Conservation (phyloP, 64 coral and sea anemone species). For the Montipora efflorescens region DNA sequence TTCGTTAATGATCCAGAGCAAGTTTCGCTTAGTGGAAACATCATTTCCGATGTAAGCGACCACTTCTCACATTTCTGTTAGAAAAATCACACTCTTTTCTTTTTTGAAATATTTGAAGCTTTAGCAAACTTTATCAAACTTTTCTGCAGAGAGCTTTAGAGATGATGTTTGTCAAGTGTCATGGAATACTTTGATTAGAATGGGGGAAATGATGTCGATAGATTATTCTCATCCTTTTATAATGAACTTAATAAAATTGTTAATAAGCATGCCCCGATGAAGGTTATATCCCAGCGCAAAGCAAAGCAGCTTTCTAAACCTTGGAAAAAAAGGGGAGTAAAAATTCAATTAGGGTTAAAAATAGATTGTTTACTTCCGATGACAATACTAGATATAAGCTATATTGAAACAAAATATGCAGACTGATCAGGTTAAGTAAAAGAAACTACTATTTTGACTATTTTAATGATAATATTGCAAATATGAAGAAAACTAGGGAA, state of each 20-base stretch:
- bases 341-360: constrained; percentile 63
- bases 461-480: constrained; percentile 70
- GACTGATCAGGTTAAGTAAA: constrained; percentile 60
- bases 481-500: constrained; percentile 71
- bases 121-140: not conserved
- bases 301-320: constrained; percentile 40
- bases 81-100: not conserved
- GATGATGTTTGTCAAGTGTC: constrained; percentile 53
- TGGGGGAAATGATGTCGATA: constrained; percentile 44
- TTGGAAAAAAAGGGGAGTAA: constrained; percentile 57
- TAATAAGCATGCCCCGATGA: constrained; percentile 58
- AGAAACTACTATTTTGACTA: constrained; percentile 54
- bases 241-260: constrained; percentile 50
- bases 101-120: not conserved
- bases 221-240: constrained; percentile 68
- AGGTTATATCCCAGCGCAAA: constrained; percentile 20
- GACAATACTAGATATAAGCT: constrained; percentile 60
- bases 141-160: constrained; percentile 52
- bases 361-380: constrained; percentile 49
- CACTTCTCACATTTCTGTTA: constrained; percentile 64
- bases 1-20: constrained; percentile 52
- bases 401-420: constrained; percentile 55
- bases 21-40: constrained; percentile 44
- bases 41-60: constrained; percentile 51
- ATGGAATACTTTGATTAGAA: constrained; percentile 55